These are phyloP conservation scores for Takifugu ocellatus DNA, from an alignment of 2,797 vertebrate genomes.

Conservation along the genomic window DNA sequence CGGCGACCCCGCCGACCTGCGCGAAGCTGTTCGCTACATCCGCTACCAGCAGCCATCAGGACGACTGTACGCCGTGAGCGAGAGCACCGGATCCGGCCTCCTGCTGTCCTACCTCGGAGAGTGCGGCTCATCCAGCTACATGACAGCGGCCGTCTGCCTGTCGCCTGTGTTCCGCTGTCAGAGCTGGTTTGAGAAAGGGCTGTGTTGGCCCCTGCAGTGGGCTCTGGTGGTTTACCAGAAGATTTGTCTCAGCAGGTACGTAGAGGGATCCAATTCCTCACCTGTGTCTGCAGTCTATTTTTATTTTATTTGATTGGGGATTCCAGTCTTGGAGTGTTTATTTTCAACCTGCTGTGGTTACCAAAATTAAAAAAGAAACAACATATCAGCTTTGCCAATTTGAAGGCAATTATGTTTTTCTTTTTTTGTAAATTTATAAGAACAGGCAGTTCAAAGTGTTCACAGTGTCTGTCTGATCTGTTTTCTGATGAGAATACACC, in stretches of 20 bases:
- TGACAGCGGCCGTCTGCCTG: slow-evolving; percentile 81
- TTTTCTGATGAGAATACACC: too few species aligned
- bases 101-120: slow-evolving; percentile 85
- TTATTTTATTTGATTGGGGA: too few species aligned
- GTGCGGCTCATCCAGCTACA: slow-evolving; percentile 83
- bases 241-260: slow-evolving; percentile 81
- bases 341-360: background rate
- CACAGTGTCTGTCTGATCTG: too few species aligned
- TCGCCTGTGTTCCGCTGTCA: slow-evolving; percentile 83
- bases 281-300: too few species aligned
- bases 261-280: too few species aligned
- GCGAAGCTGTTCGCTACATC: slow-evolving; percentile 81
- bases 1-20: slow-evolving; percentile 80
- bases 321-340: too few species aligned
- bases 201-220: slow-evolving; percentile 75
- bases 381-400: too few species aligned
- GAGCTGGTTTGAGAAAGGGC: slow-evolving; percentile 81
- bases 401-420: too few species aligned
- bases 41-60: slow-evolving; percentile 77
- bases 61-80: slow-evolving; percentile 79
- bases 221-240: slow-evolving; percentile 79
- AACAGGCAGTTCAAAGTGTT: too few species aligned
- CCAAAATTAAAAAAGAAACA: too few species aligned
- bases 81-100: slow-evolving; percentile 82
- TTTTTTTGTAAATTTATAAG: too few species aligned